Evolutionary conservation across 2,888 invertebrate species (phyloP), one percentile per base, ranked within the genome.

Genomic region (Cephonodes hylas): DNA sequence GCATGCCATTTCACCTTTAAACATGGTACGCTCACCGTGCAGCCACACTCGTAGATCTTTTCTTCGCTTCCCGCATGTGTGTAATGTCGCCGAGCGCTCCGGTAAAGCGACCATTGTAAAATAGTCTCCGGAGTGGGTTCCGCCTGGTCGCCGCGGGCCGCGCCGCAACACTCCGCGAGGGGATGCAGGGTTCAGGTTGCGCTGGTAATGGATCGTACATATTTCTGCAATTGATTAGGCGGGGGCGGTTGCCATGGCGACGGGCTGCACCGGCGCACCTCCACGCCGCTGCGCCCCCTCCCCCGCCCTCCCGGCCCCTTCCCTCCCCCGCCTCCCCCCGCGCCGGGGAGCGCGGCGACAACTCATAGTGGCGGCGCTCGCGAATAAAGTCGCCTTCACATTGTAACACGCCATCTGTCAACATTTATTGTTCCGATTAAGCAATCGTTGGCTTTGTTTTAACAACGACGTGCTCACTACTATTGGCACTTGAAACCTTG

Each of bases 161-260:
- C 42, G 61, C 27, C 60, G 67, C 68, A 69, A 68, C 66, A 67
- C 63, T 25, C 18, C 15, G 64, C 61, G 77, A 68, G 79, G 68
- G 76, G 75, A 23, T 66, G 20, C 59, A 65, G 10, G 66, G 82
- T 4, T 65, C 86, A 20, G 10, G 60, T 64, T 74, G 63, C 15
- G 63, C 53, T 80, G 89, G 90, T 84, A 76, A 85, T 84, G 81
- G 85, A 66, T 81, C 86, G 88, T 91, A 92, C 92, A 93, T 93
- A 91, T 92, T 92, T 92, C 92, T 93, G 92, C 92, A 93, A 92
- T 93, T 92, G 92, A 92, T 93, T 93, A 92, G 91, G 87, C 89
- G 89, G 89, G 91, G 90, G 86, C 86, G 90, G 91, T 92, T 81
- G 85, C 85, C 84, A 89, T 91, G 86, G 83, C 76, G 76, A 90